Percentiles rank a stretch among this genome's conserved stretches.
These are phyloP conservation scores for Poeciliopsis occidentalis DNA, from an alignment of 2,113 vertebrate genomes.

Conservation along the genomic window DNA sequence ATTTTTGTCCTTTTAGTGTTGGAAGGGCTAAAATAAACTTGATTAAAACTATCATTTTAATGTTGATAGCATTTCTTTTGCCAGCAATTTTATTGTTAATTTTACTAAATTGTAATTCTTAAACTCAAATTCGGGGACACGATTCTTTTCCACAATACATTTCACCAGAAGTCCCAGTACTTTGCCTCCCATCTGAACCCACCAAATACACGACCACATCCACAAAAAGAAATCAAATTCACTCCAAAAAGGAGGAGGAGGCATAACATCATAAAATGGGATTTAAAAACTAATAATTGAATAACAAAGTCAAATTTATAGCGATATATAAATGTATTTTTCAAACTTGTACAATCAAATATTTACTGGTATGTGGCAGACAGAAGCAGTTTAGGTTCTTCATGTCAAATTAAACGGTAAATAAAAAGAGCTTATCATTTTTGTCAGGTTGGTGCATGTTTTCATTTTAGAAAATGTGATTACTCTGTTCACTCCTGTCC, in stretches of 20 bases:
- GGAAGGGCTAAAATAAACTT: not conserved
- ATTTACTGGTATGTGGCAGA: not conserved
- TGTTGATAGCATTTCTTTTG: not conserved
- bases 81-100: not conserved
- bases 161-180: no score
- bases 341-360: not conserved
- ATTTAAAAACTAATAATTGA: not conserved
- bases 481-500: not conserved
- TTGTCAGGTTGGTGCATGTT: not conserved
- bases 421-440: not conserved
- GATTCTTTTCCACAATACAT: not conserved
- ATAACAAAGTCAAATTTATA: no score
- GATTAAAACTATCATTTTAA: not conserved
- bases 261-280: not conserved
- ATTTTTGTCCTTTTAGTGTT: not conserved
- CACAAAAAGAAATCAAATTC: not conserved
- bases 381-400: not conserved
- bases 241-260: not conserved
- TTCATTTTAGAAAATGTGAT: not conserved
- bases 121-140: not conserved
- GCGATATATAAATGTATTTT: not conserved
- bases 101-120: not conserved
- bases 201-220: not conserved
- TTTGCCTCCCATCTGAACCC: no score
- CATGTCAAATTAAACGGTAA: not conserved